Evolutionary conservation across 2,113 vertebrate genomes (phyloP).

Genomic region (Osmerus mordax): DNA sequence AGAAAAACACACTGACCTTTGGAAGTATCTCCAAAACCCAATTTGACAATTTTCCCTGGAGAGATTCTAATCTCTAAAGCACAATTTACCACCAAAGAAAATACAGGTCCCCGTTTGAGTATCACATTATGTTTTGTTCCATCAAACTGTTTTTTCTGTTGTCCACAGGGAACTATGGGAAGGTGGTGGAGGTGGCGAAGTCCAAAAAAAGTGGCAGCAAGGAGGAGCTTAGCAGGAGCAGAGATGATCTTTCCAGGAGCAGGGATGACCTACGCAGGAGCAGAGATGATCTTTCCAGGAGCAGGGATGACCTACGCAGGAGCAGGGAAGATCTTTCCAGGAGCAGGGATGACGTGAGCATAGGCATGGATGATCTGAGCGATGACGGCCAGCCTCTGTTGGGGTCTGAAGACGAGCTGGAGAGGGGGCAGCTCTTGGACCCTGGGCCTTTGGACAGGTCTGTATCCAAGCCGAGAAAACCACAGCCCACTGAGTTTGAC

Average conservation of each 20-base stretch:
- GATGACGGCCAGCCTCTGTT: constrained; percentile 71
- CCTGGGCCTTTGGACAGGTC: constrained; percentile 67
- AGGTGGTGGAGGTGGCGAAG: constrained; percentile 68
- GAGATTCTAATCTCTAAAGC: background rate
- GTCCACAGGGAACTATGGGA: constrained; percentile 81
- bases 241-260: constrained; percentile 28
- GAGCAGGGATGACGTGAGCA: constrained; percentile 37
- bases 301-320: constrained; percentile 35
- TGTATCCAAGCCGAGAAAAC: constrained; percentile 67
- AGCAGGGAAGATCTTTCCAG: constrained; percentile 10
- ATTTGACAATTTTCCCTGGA: background rate
- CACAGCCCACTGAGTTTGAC: constrained; percentile 80
- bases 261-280: constrained; percentile 39
- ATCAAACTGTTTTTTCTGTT: background rate
- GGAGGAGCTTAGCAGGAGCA: constrained; percentile 42
- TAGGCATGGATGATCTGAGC: constrained; percentile 51
- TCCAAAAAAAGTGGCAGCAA: constrained; percentile 61
- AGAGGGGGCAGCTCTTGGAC: constrained; percentile 61
- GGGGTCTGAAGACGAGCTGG: constrained; percentile 66
- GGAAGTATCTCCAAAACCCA: background rate
- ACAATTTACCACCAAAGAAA: background rate
- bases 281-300: background rate
- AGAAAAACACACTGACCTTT: background rate
- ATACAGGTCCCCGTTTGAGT: background rate
- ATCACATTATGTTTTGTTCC: background rate